Percentiles rank a stretch among this genome's conserved stretches.
phyloP scores from a whole-genome alignment of 2,888 invertebrate species.

The Zele albiditarsus region DNA sequence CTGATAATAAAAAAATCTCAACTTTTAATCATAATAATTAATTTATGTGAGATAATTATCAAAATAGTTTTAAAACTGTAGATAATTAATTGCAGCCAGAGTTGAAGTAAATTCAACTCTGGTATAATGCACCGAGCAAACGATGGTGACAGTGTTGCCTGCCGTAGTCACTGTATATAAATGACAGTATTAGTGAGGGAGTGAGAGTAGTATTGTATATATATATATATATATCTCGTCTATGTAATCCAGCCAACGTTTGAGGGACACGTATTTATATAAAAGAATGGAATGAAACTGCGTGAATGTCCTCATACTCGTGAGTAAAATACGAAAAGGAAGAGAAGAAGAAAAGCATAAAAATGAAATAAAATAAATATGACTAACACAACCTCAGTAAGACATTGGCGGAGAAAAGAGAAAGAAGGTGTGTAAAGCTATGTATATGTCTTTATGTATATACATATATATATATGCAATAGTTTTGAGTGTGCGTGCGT shows the following conservation, averaged over 20 bases:
- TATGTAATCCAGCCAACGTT: neutral
- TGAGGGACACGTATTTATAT: constrained; percentile 9
- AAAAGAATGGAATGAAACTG: constrained; percentile 7
- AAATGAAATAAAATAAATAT: neutral
- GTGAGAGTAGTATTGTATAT: neutral
- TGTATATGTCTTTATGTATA: neutral
- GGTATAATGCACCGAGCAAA: too few relatives aligned
- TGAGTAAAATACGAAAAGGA: constrained; percentile 8
- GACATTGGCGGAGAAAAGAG: constrained; percentile 4
- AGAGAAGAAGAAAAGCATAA: neutral
- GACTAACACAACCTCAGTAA: neutral
- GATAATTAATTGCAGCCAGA: too few relatives aligned
- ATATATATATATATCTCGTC: neutral
- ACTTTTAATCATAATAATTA: too few relatives aligned
- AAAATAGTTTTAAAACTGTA: too few relatives aligned
- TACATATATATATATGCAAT: too few relatives aligned
- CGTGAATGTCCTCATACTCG: constrained; percentile 2
- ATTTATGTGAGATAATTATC: too few relatives aligned
- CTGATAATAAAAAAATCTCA: too few relatives aligned
- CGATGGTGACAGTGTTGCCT: too few relatives aligned
- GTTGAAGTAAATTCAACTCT: too few relatives aligned
- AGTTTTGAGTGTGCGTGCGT: constrained; percentile 27
- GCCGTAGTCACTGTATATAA: neutral
- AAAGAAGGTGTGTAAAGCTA: constrained; percentile 25
- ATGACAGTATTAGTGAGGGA: neutral